phyloP scores from a whole-genome alignment of 2,113 vertebrate species.

The Noturus placidus region DNA sequence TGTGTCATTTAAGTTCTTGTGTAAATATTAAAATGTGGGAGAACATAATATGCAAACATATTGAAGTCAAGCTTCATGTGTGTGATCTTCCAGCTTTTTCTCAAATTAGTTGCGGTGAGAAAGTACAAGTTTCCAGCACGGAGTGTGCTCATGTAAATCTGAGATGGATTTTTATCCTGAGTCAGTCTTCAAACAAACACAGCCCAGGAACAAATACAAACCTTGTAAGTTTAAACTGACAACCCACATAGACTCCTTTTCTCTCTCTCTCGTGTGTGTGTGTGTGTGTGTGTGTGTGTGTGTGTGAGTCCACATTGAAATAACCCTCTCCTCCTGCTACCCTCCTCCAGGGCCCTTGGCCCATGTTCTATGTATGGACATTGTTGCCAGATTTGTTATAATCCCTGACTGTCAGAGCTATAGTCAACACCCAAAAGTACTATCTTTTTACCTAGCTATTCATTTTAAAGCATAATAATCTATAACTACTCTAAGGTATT shows the following conservation, averaged over 20 bases:
- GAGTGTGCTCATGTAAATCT: background rate
- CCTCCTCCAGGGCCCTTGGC: slow-evolving; percentile 14
- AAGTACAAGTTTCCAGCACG: background rate
- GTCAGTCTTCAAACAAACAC: slow-evolving; percentile 47
- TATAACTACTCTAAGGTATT: background rate
- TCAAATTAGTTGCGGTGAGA: slow-evolving; percentile 12
- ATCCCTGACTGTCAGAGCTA: background rate
- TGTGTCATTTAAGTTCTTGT: slow-evolving; percentile 27
- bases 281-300: slow-evolving; percentile 27
- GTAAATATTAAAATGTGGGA: slow-evolving; percentile 23
- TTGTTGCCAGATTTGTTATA: slow-evolving; percentile 5
- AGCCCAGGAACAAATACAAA: slow-evolving; percentile 34
- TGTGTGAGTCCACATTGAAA: slow-evolving; percentile 18
- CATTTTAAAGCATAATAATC: background rate
- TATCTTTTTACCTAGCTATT: background rate
- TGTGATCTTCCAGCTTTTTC: slow-evolving; percentile 10
- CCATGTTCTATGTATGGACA: slow-evolving; percentile 26
- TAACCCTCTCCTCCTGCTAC: slow-evolving; percentile 4
- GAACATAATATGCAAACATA: slow-evolving; percentile 4
- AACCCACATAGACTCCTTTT: slow-evolving; percentile 39
- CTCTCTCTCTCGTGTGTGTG: slow-evolving; percentile 19
- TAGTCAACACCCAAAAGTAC: no score
- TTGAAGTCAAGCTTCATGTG: background rate
- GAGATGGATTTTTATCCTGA: slow-evolving; percentile 27
- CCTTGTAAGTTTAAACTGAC: slow-evolving; percentile 42